These are phyloP conservation scores for Hylomyscus alleni DNA, from an alignment of 2,797 vertebrate species.

Conservation along the genomic window DNA sequence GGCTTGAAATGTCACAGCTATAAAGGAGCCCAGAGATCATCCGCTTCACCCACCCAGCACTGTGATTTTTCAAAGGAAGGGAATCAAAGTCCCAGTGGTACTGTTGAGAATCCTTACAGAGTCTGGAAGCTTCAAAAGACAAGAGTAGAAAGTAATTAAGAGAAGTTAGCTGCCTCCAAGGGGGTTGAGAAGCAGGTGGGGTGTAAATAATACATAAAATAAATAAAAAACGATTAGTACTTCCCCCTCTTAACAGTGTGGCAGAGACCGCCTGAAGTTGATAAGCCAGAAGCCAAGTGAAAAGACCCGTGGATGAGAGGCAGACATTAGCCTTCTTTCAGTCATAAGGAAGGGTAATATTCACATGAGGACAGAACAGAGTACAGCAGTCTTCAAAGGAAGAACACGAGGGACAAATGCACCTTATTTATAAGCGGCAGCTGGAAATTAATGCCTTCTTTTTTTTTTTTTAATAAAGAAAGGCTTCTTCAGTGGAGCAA, in stretches of 20 bases:
- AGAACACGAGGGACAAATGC: neutral
- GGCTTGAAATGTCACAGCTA: slow-evolving; percentile 42
- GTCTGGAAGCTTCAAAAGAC: slow-evolving; percentile 55
- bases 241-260: slow-evolving; percentile 39
- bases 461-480: slow-evolving; percentile 55
- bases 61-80: slow-evolving; percentile 26
- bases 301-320: neutral
- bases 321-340: neutral
- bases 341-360: slow-evolving; percentile 3
- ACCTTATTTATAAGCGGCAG: slow-evolving; percentile 49
- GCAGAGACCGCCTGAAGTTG: slow-evolving; percentile 57
- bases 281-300: slow-evolving; percentile 26
- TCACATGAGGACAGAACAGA: slow-evolving; percentile 1
- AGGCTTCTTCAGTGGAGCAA: slow-evolving; percentile 46
- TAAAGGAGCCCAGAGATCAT: neutral
- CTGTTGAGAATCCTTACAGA: neutral
- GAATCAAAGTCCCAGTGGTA: slow-evolving; percentile 58
- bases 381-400: slow-evolving; percentile 23
- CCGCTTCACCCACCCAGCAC: neutral
- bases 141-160: slow-evolving; percentile 71
- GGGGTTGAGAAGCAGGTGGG: slow-evolving; percentile 67
- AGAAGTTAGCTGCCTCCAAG: slow-evolving; percentile 44
- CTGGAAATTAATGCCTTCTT: slow-evolving; percentile 51
- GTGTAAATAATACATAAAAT: slow-evolving; percentile 77
- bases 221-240: slow-evolving; percentile 65